Base-by-base conservation (phyloP, 2,888 invertebrate species). In the Ormyrus labotus region DNA sequence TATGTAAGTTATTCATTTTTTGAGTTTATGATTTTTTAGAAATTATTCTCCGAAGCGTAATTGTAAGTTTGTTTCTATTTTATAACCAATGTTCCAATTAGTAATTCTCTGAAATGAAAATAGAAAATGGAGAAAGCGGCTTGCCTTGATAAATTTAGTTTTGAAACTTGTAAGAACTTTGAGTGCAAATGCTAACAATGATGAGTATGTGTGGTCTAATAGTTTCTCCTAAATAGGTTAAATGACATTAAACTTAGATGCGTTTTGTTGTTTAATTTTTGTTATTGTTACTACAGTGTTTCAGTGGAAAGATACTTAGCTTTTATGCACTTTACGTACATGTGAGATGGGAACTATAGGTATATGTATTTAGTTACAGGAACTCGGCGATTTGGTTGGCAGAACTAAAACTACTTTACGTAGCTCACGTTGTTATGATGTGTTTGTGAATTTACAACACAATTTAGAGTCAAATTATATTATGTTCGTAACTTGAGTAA, bases 281-380 rank as follows among this genome's bases (percentile, higher is more conserved):
- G 34, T 53, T 47, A 67, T 71, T 71, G 63, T 72, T 53, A 48
- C 19, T 11, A 34, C 34, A 34, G 58, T 67, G 72, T 78, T 73
- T 73, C 55, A 34, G 47, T 64, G 47, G 71, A 34, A 45, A 76
- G 57, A 77, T 69, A 68, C 76, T 77, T 80, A 19, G 81, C 81
- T 81, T 81, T 75, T 78, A 78, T 71, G 71, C 65, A 75, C 69
- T 78, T 78, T 75, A 55, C 50, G 57, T 45, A 8, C n/a, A 78
- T 61, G 61, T 13, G 75, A 57, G 71, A 60, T 64, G 68, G 72
- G 50, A 64, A 71, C 51, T 76, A 19, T 67, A 76, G 63, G 65
- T 77, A 19, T 67, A 76, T 68, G 65, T 77, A 79, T 77, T 79
- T 79, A 79, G 82, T 79, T 79, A 65, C 76, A 79, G 82, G 70